Base-by-base conservation (phyloP, 1,140 invertebrate genomes). In the Aphis gossypii region DNA sequence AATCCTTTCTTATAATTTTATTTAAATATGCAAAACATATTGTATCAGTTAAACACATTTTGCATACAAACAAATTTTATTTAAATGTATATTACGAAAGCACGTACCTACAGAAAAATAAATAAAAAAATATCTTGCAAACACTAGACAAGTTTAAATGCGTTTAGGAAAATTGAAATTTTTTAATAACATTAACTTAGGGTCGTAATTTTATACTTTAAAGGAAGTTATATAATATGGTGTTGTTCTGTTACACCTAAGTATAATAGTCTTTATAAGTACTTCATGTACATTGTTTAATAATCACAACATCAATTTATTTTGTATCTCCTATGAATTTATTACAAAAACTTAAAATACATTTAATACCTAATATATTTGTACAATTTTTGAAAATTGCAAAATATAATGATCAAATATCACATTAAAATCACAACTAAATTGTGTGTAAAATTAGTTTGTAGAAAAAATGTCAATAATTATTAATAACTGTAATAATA, bases 11-110 rank as follows among this genome's bases (percentile, higher is more conserved):
- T 83, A 83, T 41, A 41, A 38, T 83, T 83, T 83, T 83, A 83
- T 83, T 83, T 41, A 41, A 83, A 83, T 83, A 83, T 83, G 82
- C 82, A 83, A 83, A 83, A 83, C 82, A 41, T 83, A 83, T 41
- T 41, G 82, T 83, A 83, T 41, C 82, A 41, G 38, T 9, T 83
- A 83, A 41, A 83, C 82, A 23, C 21, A 23, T 38, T 83, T 83
- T 83, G 82, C 82, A 83, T 83, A 41, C 82, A 83, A 41, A 83
- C n/a, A 83, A 41, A 83, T 23, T 83, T n/a, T 76, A 76, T 76
- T 76, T 38, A 83, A 83, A 83, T 83, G 35, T 41, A 14, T 18
- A 76, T 76, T 76, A 76, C 60, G 60, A 76, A 83, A 83, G 38
- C 21, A 83, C 35, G 82, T 83, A 41, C 35, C 35, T 83, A 41